These are phyloP conservation scores for Craniophora ligustri DNA, from an alignment of 2,888 invertebrate species.

Conservation along the genomic window DNA sequence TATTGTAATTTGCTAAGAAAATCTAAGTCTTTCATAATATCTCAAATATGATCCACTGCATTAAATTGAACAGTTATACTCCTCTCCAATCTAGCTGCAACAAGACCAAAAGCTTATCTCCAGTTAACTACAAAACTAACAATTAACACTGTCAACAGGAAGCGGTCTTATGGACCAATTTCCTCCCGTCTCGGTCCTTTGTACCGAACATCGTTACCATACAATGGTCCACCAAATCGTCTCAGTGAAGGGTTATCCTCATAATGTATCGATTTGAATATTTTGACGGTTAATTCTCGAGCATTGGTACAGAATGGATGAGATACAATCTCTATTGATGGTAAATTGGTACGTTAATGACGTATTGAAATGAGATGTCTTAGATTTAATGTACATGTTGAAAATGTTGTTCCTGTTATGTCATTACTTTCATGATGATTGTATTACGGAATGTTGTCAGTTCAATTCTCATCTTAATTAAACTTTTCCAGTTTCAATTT, in stretches of 20 bases:
- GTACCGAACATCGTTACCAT: conserved; percentile 66
- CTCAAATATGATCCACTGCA: background rate
- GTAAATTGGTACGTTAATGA: conserved; percentile 37
- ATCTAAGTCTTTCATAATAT: too few relatives aligned
- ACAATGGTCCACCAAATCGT: conserved; percentile 68
- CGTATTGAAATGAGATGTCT: conserved; percentile 26
- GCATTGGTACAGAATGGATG: conserved; percentile 26
- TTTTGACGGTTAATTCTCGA: conserved; percentile 54
- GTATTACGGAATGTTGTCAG: too few relatives aligned
- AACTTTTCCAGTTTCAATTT: too few relatives aligned
- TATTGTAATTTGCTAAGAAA: too few relatives aligned
- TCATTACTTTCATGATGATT: too few relatives aligned
- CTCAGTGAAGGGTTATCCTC: conserved; percentile 51
- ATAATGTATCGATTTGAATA: conserved; percentile 64
- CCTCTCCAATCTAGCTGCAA: too few relatives aligned
- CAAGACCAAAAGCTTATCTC: conserved; percentile 20
- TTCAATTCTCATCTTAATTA: too few relatives aligned
- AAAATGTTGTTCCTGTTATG: background rate
- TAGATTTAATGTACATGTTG: background rate
- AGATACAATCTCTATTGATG: conserved; percentile 39
- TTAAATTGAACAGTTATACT: too few relatives aligned
- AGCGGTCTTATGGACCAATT: conserved; percentile 62
- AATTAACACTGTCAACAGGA: conserved; percentile 59
- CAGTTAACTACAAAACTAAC: conserved; percentile 46
- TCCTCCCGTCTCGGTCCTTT: conserved; percentile 63